Base-by-base conservation (phyloP, 2,797 vertebrate species). In the Menidia menidia region DNA sequence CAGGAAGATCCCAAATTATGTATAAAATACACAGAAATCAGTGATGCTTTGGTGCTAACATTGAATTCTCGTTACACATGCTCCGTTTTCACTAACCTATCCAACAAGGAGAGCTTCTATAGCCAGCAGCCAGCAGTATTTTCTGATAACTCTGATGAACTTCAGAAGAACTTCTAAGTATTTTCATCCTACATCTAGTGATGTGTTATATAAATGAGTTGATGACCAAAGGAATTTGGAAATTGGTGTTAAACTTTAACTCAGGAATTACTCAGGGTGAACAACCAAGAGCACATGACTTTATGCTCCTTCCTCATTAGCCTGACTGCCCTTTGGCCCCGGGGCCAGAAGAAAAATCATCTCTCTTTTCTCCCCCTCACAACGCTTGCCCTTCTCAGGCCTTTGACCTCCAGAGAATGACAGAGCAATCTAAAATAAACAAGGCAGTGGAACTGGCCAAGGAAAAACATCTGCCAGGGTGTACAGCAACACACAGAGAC, bases 401-500 rank as follows among this genome's bases (percentile, higher is more conserved):
- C 92, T 94, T 92, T 95, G 94, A 94, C 93, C 94, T 92, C 82
- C 2, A 78, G 63, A 65, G 78, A 90, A 90, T 89, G 89, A 89
- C 44, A 16, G 75, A 87, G 89, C 87, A 82, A 87, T 90, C 89
- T 88, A 90, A 92, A 93, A 93, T 89, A 94, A 93, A 93, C 91
- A 92, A 61, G 56, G 75, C 71, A 35, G 73, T 56, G 68, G 84
- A 90, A 91, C 77, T 78, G 84, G 90, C 81, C 82, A 69, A 86
- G 88, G 83, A 82, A 88, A 89, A 93, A 92, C 94, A 95, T 94
- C 93, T 95, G 94, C 86, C 89, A 75, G 54, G 80, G 81, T 80
- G 85, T 57, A 45, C 68, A 86, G 75, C 67, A 87, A 80, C 79
- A 74, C 75, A 68, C 64, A 0, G 59, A 57, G 58, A 75, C 69